Evolutionary conservation across 2,113 vertebrate species (phyloP), one percentile per base, ranked within the genome.

Genomic region (Electrona antarctica): DNA sequence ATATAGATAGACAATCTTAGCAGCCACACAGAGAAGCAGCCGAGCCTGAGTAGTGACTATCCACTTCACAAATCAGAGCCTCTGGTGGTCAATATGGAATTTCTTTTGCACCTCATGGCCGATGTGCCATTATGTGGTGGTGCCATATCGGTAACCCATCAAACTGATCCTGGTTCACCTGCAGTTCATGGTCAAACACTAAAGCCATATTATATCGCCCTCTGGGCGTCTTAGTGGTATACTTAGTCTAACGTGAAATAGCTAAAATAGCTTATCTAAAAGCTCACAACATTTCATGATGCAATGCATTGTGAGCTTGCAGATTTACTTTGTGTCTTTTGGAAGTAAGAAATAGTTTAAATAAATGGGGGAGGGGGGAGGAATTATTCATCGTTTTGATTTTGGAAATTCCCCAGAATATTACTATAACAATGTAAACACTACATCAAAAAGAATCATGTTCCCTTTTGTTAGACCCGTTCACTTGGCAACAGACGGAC

Each of bases 401-500:
- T 21, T 21, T n/a, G n/a, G n/a, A n/a, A n/a, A n/a, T n/a, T n/a
- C n/a, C n/a, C n/a, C n/a, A n/a, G 21, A 21, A 21, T 21, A 21
- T 21, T 21, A 21, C 21, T 67, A 67, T 45, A 48, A 4, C n/a
- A 9, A 7, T 6, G 41, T 67, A 69, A 41, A 70, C 50, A 69
- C 71, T 55, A 66, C 51, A 74, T 13, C 52, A 41, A 63, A 29
- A 48, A 52, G 67, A 14, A 50, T 13, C 33, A 0, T n/a, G 59
- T 55, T 73, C 11, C 65, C 58, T 60, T 71, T 47, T 71, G 67
- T 76, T 78, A 73, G 66, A 69, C 51, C 64, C 60, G 64, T 64
- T 81, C 72, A 69, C 76, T 76, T 80, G 67, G 77, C 79, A 84
- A 82, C 83, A 79, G 81, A 76, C 21, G 58, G 21, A 67, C 45